phyloP scores from a whole-genome alignment of 1,140 invertebrate genomes.

The Drosophila pallidifrons region DNA sequence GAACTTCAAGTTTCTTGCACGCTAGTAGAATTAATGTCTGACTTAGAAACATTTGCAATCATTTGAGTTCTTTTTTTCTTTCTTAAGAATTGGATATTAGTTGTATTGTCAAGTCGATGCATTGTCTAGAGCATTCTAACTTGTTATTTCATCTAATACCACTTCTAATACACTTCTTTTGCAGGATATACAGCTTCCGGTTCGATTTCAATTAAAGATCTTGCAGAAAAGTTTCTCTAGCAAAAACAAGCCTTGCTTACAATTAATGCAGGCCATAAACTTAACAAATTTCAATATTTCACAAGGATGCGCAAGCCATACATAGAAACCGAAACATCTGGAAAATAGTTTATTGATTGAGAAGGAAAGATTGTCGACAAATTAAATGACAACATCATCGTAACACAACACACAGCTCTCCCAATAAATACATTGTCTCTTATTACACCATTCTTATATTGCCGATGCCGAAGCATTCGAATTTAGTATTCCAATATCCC shows the following conservation, averaged over 20 bases:
- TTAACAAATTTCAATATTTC: slow-evolving; percentile 42
- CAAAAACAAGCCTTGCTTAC: slow-evolving; percentile 87
- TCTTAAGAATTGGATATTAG: background rate
- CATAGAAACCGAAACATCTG: slow-evolving; percentile 38
- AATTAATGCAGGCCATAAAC: slow-evolving; percentile 48
- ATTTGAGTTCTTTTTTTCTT: background rate
- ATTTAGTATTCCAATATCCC: slow-evolving; percentile 51
- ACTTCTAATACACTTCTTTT: slow-evolving; percentile 31
- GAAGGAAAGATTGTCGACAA: slow-evolving; percentile 51
- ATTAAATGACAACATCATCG: slow-evolving; percentile 40
- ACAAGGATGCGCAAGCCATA: slow-evolving; percentile 42
- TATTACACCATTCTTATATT: slow-evolving; percentile 55
- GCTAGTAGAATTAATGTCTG: background rate
- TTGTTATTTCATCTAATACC: slow-evolving; percentile 15
- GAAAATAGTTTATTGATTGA: slow-evolving; percentile 42
- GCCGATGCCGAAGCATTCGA: slow-evolving; percentile 48
- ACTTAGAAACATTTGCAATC: background rate
- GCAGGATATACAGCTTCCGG: slow-evolving; percentile 88
- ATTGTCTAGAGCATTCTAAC: slow-evolving; percentile 14
- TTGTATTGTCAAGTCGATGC: slow-evolving; percentile 1
- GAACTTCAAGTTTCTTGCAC: background rate
- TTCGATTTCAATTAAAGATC: slow-evolving; percentile 90
- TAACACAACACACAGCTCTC: slow-evolving; percentile 43
- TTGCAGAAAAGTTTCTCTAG: slow-evolving; percentile 92
- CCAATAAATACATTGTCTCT: slow-evolving; percentile 48